phyloP scores from a whole-genome alignment of 1,140 invertebrate species.

The Tetragonula clypearis region DNA sequence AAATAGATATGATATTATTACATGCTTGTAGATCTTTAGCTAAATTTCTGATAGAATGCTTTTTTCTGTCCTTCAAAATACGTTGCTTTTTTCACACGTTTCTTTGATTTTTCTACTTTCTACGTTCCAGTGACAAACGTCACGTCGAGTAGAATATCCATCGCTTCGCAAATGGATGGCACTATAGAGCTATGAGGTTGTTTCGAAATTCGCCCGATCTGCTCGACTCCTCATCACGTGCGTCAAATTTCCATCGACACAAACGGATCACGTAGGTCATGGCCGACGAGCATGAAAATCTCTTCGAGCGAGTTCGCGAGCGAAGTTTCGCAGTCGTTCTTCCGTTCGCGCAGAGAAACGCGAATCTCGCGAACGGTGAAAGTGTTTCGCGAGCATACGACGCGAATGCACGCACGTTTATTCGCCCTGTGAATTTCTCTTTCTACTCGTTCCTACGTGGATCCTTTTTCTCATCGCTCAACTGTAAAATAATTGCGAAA shows the following conservation, averaged over 20 bases:
- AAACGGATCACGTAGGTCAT: slow-evolving; percentile 59
- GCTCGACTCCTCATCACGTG: neutral
- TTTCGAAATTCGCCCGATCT: neutral
- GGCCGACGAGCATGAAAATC: slow-evolving; percentile 66
- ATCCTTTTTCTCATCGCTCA: neutral
- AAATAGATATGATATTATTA: no score
- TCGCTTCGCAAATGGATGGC: neutral
- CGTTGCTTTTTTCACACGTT: neutral
- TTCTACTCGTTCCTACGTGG: neutral
- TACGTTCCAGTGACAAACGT: neutral
- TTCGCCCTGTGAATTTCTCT: slow-evolving; percentile 44
- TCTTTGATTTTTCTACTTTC: neutral
- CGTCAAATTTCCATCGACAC: neutral
- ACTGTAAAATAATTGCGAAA: neutral
- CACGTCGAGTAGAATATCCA: neutral
- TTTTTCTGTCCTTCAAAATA: neutral
- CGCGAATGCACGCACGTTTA: neutral
- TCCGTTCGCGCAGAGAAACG: slow-evolving; percentile 67
- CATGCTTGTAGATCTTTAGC: neutral
- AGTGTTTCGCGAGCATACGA: slow-evolving; percentile 57
- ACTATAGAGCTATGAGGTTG: neutral
- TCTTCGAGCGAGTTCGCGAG: slow-evolving; percentile 67
- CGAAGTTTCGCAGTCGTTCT: slow-evolving; percentile 11
- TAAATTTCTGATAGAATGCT: neutral
- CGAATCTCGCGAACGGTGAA: slow-evolving; percentile 70